Evolutionary conservation across 2,888 invertebrate species (phyloP).

Genomic region (Mayetiola destructor): DNA sequence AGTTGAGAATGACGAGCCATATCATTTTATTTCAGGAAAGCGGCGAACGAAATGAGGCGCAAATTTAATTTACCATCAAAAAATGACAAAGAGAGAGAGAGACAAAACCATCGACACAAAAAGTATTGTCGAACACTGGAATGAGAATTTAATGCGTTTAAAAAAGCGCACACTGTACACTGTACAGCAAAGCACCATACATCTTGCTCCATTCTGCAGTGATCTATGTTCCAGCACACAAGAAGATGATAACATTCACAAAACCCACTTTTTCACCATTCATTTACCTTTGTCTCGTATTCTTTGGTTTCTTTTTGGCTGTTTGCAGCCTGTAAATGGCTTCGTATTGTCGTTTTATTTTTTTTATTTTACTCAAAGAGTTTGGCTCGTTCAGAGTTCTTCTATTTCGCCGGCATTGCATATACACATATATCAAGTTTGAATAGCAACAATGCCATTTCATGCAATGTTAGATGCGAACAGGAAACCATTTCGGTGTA

Average conservation of each 20-base stretch:
- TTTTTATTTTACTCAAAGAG: too few relatives aligned
- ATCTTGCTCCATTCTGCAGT: too few relatives aligned
- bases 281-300: conserved; percentile 8
- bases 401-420: not conserved
- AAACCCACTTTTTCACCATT: not conserved
- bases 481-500: not conserved
- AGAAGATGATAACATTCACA: conserved; percentile 7
- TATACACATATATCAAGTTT: not conserved
- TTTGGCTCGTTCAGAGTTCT: not conserved
- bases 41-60: not conserved
- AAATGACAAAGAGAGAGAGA: too few relatives aligned
- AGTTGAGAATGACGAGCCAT: not conserved
- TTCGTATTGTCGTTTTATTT: not conserved
- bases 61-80: too few relatives aligned
- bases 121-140: not conserved
- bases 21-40: too few relatives aligned
- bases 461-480: not conserved
- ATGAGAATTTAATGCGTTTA: conserved; percentile 10
- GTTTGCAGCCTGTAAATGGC: not conserved
- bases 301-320: too few relatives aligned
- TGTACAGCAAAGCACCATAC: too few relatives aligned
- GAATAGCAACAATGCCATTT: not conserved
- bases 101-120: not conserved
- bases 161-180: too few relatives aligned
- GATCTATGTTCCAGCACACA: too few relatives aligned